Conservation (phyloP, 53 echinoderm and acorn worm genomes). For the Zoroaster sp. region DNA sequence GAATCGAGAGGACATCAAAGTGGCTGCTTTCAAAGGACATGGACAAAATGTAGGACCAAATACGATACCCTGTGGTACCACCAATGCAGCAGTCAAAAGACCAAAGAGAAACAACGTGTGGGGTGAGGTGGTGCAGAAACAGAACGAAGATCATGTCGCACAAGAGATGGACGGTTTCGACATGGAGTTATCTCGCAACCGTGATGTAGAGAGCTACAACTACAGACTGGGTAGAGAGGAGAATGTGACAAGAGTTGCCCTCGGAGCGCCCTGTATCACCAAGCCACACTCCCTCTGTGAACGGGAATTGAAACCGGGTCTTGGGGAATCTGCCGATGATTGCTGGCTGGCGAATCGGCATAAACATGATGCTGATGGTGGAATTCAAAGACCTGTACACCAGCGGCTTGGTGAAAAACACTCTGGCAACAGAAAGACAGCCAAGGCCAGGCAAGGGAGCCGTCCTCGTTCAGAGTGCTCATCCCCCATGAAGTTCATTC, state of each 20-base stretch:
- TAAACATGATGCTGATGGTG: not conserved
- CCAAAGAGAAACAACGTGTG: constrained; percentile 75
- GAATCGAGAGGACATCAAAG: not conserved
- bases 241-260: constrained; percentile 2
- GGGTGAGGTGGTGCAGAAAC: constrained; percentile 78
- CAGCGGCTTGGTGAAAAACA: constrained; percentile 59
- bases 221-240: constrained; percentile 37
- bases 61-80: not conserved
- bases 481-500: constrained; percentile 53
- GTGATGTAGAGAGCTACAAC: constrained; percentile 88
- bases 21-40: not conserved
- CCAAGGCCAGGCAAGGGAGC: constrained; percentile 55
- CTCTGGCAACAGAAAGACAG: constrained; percentile 13
- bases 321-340: constrained; percentile 70
- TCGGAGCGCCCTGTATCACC: constrained; percentile 53
- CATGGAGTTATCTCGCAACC: constrained; percentile 61
- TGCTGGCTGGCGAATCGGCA: constrained; percentile 57
- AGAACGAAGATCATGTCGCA: constrained; percentile 77
- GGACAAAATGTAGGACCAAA: not conserved
- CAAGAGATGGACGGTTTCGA: constrained; percentile 76
- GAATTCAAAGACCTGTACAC: constrained; percentile 21
- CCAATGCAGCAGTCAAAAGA: not conserved
- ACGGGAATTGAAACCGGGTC: constrained; percentile 39
- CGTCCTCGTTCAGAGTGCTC: not conserved
- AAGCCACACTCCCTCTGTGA: not conserved